Percentiles rank a stretch among this genome's conserved stretches.
Conservation (phyloP, 1,140 invertebrate genomes). For the honey bee (Apis mellifera) region DNA sequence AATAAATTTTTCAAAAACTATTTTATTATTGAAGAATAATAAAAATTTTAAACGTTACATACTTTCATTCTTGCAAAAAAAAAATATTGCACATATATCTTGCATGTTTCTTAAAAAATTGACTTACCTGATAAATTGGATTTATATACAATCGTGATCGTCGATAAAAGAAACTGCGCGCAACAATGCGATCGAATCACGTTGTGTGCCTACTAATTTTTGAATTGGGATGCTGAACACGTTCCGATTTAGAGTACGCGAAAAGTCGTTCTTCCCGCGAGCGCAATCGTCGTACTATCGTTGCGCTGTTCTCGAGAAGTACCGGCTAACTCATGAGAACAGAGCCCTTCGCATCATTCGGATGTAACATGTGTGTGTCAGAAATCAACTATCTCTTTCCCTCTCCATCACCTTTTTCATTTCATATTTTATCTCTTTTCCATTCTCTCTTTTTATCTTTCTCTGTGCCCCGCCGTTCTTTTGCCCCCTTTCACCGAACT, state of each 20-base stretch:
- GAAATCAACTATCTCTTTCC: constrained; percentile 72
- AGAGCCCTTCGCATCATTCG: constrained; percentile 42
- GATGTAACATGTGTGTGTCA: constrained; percentile 77
- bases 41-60: too few species aligned
- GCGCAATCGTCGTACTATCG: constrained; percentile 32
- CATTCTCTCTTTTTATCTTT: not conserved
- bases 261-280: constrained; percentile 40
- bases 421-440: not conserved
- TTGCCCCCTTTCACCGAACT: constrained; percentile 43
- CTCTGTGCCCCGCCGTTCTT: constrained; percentile 10
- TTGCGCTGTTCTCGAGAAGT: constrained; percentile 39
- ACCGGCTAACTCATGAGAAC: constrained; percentile 38
- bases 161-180: not conserved
- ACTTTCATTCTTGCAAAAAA: not conserved
- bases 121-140: constrained; percentile 10
- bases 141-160: not conserved
- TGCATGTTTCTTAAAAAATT: not conserved
- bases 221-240: constrained; percentile 19
- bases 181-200: constrained; percentile 11
- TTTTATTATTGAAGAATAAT: not conserved
- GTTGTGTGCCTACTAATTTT: constrained; percentile 17
- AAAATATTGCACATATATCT: not conserved
- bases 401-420: constrained; percentile 7
- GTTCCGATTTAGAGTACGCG: constrained; percentile 14
- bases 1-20: not conserved